Evolutionary conservation across 2,113 vertebrate species (phyloP), one percentile per base, ranked within the genome.

Genomic region (Istiophorus platypterus): DNA sequence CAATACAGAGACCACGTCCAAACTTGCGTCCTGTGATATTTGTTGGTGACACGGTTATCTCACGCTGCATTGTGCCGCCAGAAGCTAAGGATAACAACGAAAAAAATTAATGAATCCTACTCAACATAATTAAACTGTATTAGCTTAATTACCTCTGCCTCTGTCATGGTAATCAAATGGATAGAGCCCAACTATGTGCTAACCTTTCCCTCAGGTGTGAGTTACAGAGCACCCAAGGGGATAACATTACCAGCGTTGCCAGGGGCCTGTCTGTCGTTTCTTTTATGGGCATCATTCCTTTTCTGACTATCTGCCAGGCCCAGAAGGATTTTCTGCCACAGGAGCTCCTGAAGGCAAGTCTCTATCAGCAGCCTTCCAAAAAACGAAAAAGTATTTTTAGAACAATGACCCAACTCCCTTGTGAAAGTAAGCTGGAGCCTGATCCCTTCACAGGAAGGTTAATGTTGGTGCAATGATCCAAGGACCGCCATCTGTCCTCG

Each of bases 71-170:
- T 49, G 68, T 15, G 8, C 68, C 74, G 69, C 69, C 84, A 73
- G 73, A 62, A 47, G 54, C 64, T 39, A 42, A 29, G 9, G 67
- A 85, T 69, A 70, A 81, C 76, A 84, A 87, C 90, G 78, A 92
- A 92, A 92, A 93, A 77, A 93, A 89, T 92, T 24, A 92, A 78
- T 80, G 76, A 92, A 76, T 89, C 59, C 85, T 87, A 90, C 92
- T 93, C 76, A 80, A 24, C 76, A 56, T 93, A 93, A 94, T 95
- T 92, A 94, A 93, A 92, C 84, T 45, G 74, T 89, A 88, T 92
- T 90, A 85, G 72, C 34, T 93, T 94, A 94, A 94, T 94, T 92
- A 94, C 85, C 73, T 80, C 69, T 86, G 64, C 74, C 63, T 83
- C 80, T 73, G 76, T 85, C 82, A 29, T 45, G 14, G 84, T 94